These are phyloP conservation scores for Sycophaga agraensis DNA, from an alignment of 1,140 invertebrate species.

Conservation along the genomic window DNA sequence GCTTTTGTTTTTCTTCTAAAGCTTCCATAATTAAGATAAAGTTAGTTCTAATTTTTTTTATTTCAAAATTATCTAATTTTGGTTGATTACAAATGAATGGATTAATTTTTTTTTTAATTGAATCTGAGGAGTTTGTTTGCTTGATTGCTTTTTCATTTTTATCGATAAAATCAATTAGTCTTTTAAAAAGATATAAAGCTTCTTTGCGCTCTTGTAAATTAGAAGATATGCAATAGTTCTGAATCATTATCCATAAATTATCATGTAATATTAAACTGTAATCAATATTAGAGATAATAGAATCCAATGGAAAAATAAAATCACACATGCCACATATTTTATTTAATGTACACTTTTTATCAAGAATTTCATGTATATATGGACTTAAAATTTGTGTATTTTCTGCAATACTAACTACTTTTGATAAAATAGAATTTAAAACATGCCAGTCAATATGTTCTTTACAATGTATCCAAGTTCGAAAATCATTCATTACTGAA, in stretches of 20 bases:
- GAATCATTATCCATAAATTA: slow-evolving; percentile 38
- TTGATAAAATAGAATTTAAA: slow-evolving; percentile 38
- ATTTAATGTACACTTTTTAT: slow-evolving; percentile 24
- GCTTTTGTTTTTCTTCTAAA: slow-evolving; percentile 66
- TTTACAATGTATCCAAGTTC: slow-evolving; percentile 31
- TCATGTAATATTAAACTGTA: slow-evolving; percentile 25
- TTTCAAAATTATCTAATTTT: background rate
- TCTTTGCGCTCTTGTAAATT: slow-evolving; percentile 43
- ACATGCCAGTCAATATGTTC: slow-evolving; percentile 33
- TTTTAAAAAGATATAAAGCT: slow-evolving; percentile 47
- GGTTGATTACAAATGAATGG: slow-evolving; percentile 35
- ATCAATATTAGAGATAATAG: slow-evolving; percentile 12
- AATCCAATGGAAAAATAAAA: slow-evolving; percentile 31
- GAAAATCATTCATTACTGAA: slow-evolving; percentile 30
- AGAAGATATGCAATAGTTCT: slow-evolving; percentile 32
- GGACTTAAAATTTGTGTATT: slow-evolving; percentile 14
- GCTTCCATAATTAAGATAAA: slow-evolving; percentile 60
- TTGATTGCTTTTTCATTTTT: slow-evolving; percentile 19
- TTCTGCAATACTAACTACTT: slow-evolving; percentile 31
- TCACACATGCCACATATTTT: slow-evolving; percentile 34
- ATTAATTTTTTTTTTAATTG: slow-evolving; percentile 18
- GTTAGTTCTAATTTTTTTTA: slow-evolving; percentile 41
- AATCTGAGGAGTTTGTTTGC: background rate
- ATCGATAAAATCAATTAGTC: slow-evolving; percentile 36
- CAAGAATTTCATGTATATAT: slow-evolving; percentile 15